Evolutionary conservation across 2,888 invertebrate species (phyloP).

Genomic region (Dioctria linearis): DNA sequence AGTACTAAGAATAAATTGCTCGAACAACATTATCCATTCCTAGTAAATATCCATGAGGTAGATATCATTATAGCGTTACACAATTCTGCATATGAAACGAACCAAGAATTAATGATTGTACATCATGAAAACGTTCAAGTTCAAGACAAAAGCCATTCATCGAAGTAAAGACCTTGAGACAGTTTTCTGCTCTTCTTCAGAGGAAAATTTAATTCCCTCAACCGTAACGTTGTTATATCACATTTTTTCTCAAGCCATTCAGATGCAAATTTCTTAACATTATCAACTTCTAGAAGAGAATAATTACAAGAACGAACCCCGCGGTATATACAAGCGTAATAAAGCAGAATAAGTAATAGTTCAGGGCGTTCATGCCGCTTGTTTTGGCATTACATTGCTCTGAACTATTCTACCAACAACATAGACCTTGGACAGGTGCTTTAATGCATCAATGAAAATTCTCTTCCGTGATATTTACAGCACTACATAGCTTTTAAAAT

Average conservation of each 20-base stretch:
- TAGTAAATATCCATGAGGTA: neutral
- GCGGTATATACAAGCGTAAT: slow-evolving; percentile 26
- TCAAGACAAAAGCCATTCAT: slow-evolving; percentile 45
- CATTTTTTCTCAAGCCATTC: slow-evolving; percentile 45
- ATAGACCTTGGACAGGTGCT: slow-evolving; percentile 41
- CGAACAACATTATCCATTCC: too few relatives aligned
- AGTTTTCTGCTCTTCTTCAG: slow-evolving; percentile 46
- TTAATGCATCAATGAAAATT: slow-evolving; percentile 19
- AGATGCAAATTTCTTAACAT: slow-evolving; percentile 45
- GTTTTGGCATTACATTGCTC: slow-evolving; percentile 27
- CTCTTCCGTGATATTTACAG: slow-evolving; percentile 12
- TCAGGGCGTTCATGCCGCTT: slow-evolving; percentile 20
- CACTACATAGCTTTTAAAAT: too few relatives aligned
- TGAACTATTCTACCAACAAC: slow-evolving; percentile 2
- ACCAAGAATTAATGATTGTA: slow-evolving; percentile 30
- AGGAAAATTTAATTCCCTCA: slow-evolving; percentile 34
- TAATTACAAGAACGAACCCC: slow-evolving; percentile 33
- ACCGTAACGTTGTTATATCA: slow-evolving; percentile 48
- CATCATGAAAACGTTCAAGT: slow-evolving; percentile 50
- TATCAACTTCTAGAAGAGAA: slow-evolving; percentile 21
- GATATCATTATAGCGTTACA: slow-evolving; percentile 1
- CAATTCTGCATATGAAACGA: slow-evolving; percentile 43
- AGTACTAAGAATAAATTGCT: too few relatives aligned
- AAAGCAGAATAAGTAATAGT: slow-evolving; percentile 45
- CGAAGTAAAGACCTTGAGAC: slow-evolving; percentile 39